A percentile compares a stretch with the other conserved stretches of the same genome.
phyloP scores from a whole-genome alignment of 30 jellyfish, hydroid and myxozoan species.

The Hydra vulgaris region DNA sequence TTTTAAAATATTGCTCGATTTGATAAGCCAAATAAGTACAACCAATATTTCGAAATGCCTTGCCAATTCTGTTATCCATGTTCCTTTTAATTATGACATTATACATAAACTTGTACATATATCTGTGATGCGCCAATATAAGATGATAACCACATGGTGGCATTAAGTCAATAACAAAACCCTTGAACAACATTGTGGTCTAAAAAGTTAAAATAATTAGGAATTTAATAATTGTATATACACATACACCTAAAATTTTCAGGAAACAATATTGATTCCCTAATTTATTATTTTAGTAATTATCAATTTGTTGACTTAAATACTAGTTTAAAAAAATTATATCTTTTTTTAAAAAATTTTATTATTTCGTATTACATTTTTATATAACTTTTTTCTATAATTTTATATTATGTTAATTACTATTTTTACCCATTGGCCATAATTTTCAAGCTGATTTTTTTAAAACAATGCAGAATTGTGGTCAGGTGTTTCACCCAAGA shows the following conservation, averaged over 20 bases:
- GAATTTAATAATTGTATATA: not conserved
- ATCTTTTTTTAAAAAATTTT: no score
- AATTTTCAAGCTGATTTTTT: not conserved
- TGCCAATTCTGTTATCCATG: not conserved
- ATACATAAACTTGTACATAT: conserved; percentile 1
- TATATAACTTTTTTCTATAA: no score
- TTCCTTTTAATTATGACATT: not conserved
- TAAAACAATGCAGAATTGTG: not conserved
- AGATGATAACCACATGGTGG: conserved; percentile 22
- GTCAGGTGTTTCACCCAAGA: conserved; percentile 10
- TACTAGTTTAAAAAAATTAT: not conserved
- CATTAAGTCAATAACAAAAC: not conserved
- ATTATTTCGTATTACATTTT: not conserved
- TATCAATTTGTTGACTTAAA: not conserved
- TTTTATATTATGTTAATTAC: not conserved
- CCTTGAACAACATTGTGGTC: conserved; percentile 4
- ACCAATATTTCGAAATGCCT: conserved; percentile 3
- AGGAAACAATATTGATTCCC: no score
- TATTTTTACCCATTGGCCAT: conserved; percentile 21
- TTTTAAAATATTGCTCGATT: conserved; percentile 10
- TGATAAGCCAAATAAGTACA: conserved; percentile 14
- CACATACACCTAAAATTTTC: no score
- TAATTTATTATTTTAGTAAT: no score
- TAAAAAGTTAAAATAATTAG: not conserved
- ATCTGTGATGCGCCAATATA: conserved; percentile 17